Base-by-base conservation (phyloP, 2,888 invertebrate species). In the Diaprepes abbreviatus region DNA sequence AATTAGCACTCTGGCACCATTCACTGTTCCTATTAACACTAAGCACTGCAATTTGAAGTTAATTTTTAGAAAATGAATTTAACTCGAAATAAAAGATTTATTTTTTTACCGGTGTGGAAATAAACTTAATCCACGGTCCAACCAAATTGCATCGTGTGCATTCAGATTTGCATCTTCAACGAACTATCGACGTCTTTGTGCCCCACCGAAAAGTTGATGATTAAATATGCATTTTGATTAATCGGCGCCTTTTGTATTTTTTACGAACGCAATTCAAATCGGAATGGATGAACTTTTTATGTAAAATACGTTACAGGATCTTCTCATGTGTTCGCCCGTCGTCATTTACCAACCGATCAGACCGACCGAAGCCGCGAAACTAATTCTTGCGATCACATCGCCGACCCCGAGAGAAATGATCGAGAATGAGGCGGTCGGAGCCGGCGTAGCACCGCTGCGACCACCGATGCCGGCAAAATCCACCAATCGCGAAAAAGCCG, bases 361-460 rank as follows among this genome's bases (percentile, higher is more conserved):
- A 14, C 14, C 21, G 54, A 64, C 7, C 50, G 54, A 50, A 36
- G 38, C 21, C 36, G 28, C 57, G 57, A 35, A 66, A 65, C 40
- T 54, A 64, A 64, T 43, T 50, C 69, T 40, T 54, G 54, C 68
- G 63, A 68, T 14, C 55, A 9, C 67, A 6, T 7, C 36, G 48
- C 45, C 55, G 50, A 54, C 36, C 45, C 45, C 59, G 63, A 69
- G 69, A 52, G 68, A 69, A 69, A 66, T 72, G 72, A 72, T 69
- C 63, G 69, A 58, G 57, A 52, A 21, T 31, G 31, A 74, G 68
- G 66, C 63, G 67, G 66, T 60, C 54, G 72, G 71, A 75, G 75
- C 70, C 50, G 74, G 64, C 72, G 50, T 58, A 54, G 45, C 74
- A 76, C 76, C 75, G 74, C 71, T 74, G 67, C 45, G 38, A 67